Percentiles rank a stretch among this genome's conserved stretches.
Evolutionary conservation across 2,113 vertebrate species (phyloP).

Genomic region (Psittacara wagleri): DNA sequence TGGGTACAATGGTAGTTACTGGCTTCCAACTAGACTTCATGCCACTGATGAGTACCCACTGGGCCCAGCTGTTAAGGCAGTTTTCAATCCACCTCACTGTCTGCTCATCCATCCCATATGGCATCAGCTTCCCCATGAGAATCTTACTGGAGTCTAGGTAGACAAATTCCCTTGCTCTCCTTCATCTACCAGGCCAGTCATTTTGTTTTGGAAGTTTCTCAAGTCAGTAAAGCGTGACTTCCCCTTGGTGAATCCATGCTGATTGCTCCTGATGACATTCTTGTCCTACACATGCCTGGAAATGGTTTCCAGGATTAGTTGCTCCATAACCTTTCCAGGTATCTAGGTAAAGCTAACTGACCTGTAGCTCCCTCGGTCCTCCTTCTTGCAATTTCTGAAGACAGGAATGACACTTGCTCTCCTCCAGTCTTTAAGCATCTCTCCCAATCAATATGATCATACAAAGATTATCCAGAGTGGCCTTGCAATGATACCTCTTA

Average conservation of each 20-base stretch:
- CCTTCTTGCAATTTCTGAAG: background rate
- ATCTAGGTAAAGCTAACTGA: background rate
- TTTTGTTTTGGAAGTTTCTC: background rate
- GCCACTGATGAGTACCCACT: background rate
- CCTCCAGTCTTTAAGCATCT: background rate
- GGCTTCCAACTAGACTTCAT: background rate
- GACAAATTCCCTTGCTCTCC: background rate
- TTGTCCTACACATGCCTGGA: background rate
- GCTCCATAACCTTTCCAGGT: background rate
- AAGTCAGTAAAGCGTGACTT: background rate
- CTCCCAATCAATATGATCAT: background rate
- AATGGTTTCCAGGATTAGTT: background rate
- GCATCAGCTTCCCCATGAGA: background rate
- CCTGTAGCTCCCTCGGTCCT: background rate
- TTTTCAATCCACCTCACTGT: background rate
- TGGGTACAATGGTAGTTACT: background rate
- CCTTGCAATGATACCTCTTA: background rate
- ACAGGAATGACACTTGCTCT: background rate
- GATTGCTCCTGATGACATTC: background rate
- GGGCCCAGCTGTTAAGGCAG: background rate
- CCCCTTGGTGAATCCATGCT: background rate
- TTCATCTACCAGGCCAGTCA: background rate
- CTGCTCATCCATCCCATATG: background rate
- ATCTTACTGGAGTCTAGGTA: background rate
- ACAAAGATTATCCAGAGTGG: background rate